Evolutionary conservation across 2,888 invertebrate species (phyloP).

Genomic region (Pseudococcus viburni): DNA sequence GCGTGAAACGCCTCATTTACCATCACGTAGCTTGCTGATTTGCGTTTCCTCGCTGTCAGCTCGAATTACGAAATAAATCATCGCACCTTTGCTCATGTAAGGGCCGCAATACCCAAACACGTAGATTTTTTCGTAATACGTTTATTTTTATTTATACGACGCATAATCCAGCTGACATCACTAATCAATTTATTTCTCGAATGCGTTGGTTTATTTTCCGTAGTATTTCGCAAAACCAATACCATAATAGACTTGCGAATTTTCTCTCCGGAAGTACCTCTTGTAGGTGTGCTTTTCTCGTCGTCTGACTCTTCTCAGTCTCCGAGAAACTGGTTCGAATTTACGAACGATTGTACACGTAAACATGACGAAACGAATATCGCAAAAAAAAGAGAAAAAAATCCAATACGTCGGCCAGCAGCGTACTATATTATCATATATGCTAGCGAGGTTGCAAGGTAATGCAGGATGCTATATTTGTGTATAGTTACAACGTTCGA

Average conservation of each 20-base stretch:
- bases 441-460: constrained; percentile 54
- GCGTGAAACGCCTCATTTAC: constrained; percentile 34
- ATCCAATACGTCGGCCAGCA: constrained; percentile 2
- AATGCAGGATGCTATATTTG: constrained; percentile 65
- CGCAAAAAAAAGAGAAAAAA: constrained; percentile 5
- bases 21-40: constrained; percentile 5
- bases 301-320: not conserved
- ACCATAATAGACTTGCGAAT: constrained; percentile 42
- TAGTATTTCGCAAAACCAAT: not conserved
- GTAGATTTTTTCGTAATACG: not conserved
- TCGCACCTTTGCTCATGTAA: not conserved
- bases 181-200: not conserved
- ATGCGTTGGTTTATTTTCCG: not conserved
- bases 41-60: constrained; percentile 26
- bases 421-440: constrained; percentile 22
- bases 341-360: constrained; percentile 15
- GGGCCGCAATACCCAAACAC: not conserved
- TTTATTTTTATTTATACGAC: not conserved
- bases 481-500: constrained; percentile 60
- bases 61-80: constrained; percentile 21
- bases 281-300: constrained; percentile 41
- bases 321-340: constrained; percentile 13
- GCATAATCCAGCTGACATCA: constrained; percentile 22
- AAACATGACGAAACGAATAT: constrained; percentile 16
- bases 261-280: constrained; percentile 45